Conservation (phyloP, 2,888 invertebrate genomes). For the Hololepta plana region DNA sequence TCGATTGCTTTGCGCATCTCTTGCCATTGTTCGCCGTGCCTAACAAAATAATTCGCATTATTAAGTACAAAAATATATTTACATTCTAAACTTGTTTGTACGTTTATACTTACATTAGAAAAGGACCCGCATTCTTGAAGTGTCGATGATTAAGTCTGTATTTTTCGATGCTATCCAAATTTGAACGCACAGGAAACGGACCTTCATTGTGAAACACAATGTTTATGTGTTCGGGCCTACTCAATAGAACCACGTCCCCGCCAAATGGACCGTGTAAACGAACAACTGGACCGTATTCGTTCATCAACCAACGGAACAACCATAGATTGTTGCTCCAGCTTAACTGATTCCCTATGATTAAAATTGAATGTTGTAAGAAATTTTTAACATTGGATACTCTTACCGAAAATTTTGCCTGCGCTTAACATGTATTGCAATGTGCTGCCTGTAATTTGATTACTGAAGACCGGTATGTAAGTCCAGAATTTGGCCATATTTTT, state of each 20-base stretch:
- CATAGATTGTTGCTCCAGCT: constrained; percentile 28
- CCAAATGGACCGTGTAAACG: constrained; percentile 45
- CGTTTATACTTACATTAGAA: constrained; percentile 32
- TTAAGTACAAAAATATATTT: too few species aligned
- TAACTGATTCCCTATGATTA: constrained; percentile 22
- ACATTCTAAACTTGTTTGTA: constrained; percentile 3
- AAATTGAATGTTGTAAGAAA: neutral
- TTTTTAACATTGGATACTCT: constrained; percentile 9
- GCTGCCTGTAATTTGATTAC: constrained; percentile 39
- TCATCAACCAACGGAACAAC: constrained; percentile 28
- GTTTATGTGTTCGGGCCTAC: constrained; percentile 43
- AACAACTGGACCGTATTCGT: constrained; percentile 45
- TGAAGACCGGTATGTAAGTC: constrained; percentile 39
- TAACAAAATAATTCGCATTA: too few species aligned
- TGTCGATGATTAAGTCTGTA: constrained; percentile 39
- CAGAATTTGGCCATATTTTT: constrained; percentile 38
- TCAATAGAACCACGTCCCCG: constrained; percentile 41
- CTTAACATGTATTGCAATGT: constrained; percentile 32
- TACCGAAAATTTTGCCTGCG: constrained; percentile 29
- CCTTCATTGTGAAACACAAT: constrained; percentile 43
- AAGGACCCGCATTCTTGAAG: constrained; percentile 35
- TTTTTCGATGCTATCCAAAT: constrained; percentile 43
- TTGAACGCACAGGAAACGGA: constrained; percentile 37
- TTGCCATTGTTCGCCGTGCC: constrained; percentile 41
- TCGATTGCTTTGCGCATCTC: constrained; percentile 33